These are phyloP conservation scores for Cotesia typhae DNA, from an alignment of 1,140 invertebrate species.

Conservation along the genomic window DNA sequence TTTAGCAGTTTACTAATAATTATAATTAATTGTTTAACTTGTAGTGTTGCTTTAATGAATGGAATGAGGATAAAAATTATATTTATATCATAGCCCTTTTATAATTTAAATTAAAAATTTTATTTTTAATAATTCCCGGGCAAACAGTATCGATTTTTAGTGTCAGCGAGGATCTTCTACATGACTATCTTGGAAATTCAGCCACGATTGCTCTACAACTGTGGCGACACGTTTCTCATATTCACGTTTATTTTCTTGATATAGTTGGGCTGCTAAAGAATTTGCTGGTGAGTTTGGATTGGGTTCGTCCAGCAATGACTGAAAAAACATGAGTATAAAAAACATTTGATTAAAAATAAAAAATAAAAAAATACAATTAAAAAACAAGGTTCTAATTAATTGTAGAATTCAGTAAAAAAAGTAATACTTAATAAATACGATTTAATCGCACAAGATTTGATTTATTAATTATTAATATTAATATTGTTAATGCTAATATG, in stretches of 20 bases:
- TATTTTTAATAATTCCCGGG: not conserved
- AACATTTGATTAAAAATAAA: conserved; percentile 33
- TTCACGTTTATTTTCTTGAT: conserved; percentile 74
- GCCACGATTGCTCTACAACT: conserved; percentile 75
- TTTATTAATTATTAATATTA: conserved; percentile 27
- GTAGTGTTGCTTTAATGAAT: conserved; percentile 1
- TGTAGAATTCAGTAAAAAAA: not conserved
- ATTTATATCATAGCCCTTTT: conserved; percentile 3
- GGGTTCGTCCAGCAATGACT: conserved; percentile 74
- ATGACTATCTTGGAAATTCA: conserved; percentile 66
- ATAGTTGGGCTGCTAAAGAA: conserved; percentile 75
- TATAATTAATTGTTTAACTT: not conserved
- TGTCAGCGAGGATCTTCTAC: conserved; percentile 63
- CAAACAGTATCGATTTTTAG: conserved; percentile 43
- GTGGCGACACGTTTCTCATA: conserved; percentile 77
- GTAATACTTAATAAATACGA: conserved; percentile 11
- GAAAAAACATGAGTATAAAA: conserved; percentile 51
- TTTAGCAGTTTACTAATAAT: not conserved
- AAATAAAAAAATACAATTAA: conserved; percentile 37
- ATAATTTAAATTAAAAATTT: not conserved
- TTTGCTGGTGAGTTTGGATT: conserved; percentile 79
- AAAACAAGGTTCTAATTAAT: conserved; percentile 39
- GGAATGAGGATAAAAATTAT: conserved; percentile 12
- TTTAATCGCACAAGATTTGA: conserved; percentile 49
- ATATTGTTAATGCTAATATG: conserved; percentile 58